phyloP scores from a whole-genome alignment of 2,797 vertebrate species.

The Tachyglossus aculeatus region DNA sequence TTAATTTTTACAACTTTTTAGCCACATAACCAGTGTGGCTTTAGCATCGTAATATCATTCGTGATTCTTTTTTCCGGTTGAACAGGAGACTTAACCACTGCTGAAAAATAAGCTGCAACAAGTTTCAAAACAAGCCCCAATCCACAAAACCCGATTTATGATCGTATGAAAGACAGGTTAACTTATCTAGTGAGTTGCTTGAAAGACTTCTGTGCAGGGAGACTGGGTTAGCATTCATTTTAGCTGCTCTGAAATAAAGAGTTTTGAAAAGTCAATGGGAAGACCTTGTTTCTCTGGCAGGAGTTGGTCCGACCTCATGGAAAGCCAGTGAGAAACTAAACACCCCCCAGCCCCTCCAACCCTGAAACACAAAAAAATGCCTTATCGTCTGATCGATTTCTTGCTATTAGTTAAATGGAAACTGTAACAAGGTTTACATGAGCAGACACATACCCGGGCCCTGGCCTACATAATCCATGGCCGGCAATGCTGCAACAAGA shows the following conservation, averaged over 20 bases:
- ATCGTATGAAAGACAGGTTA: slow-evolving; percentile 55
- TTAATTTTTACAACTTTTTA: slow-evolving; percentile 80
- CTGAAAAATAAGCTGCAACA: slow-evolving; percentile 49
- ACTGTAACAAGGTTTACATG: slow-evolving; percentile 53
- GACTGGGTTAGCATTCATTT: slow-evolving; percentile 46
- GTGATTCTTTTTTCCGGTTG: slow-evolving; percentile 59
- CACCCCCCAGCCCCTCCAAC: slow-evolving; percentile 17
- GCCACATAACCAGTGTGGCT: slow-evolving; percentile 84
- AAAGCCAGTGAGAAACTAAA: not conserved
- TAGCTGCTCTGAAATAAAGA: slow-evolving; percentile 41
- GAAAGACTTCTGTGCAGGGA: slow-evolving; percentile 47
- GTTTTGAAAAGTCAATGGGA: slow-evolving; percentile 9
- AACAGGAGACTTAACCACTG: slow-evolving; percentile 54
- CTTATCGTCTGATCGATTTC: slow-evolving; percentile 47
- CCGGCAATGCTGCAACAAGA: slow-evolving; percentile 48
- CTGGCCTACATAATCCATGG: slow-evolving; percentile 46
- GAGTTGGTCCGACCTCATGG: slow-evolving; percentile 36
- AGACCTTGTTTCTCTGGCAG: slow-evolving; percentile 48
- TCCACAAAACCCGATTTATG: slow-evolving; percentile 26
- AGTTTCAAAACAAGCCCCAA: slow-evolving; percentile 26
- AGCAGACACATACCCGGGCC: slow-evolving; percentile 51
- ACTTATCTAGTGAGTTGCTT: slow-evolving; percentile 53
- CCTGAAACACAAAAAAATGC: too few species aligned
- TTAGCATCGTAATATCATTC: slow-evolving; percentile 66
- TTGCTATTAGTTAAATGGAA: slow-evolving; percentile 53